Conservation (phyloP, 2,797 vertebrate species). For the Petrocephalus schoutedeni region DNA sequence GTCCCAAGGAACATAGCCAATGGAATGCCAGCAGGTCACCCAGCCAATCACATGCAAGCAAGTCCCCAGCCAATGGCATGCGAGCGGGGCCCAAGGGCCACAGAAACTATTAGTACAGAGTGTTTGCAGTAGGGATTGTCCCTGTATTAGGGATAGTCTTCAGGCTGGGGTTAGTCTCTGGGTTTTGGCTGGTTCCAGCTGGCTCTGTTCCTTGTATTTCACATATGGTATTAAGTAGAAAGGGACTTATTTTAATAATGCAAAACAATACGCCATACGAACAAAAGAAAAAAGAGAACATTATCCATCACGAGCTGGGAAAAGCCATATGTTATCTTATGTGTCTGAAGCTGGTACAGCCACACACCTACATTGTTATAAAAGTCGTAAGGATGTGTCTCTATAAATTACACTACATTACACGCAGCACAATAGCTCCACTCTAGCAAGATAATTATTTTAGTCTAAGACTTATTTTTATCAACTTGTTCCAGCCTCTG, state of each 20-base stretch:
- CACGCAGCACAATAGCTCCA: background rate
- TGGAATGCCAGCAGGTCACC: background rate
- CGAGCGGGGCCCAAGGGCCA: background rate
- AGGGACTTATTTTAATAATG: background rate
- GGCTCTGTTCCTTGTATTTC: background rate
- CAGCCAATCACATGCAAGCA: background rate
- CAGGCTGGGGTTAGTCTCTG: background rate
- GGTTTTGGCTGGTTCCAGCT: background rate
- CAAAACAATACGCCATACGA: background rate
- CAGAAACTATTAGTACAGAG: background rate
- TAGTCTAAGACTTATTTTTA: background rate
- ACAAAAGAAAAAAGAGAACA: background rate
- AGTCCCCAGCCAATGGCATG: background rate
- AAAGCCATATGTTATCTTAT: background rate
- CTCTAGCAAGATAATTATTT: background rate
- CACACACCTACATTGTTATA: background rate
- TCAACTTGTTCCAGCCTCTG: background rate
- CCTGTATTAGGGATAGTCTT: background rate
- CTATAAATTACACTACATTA: background rate
- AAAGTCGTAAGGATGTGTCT: background rate
- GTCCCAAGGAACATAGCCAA: background rate
- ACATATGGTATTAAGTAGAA: background rate
- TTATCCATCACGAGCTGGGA: background rate
- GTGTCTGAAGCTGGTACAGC: background rate
- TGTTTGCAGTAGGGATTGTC: background rate